A percentile compares a stretch with the other conserved stretches of the same genome.
Conservation (phyloP, 1,140 invertebrate species). For the Hylyphantes graminicola region DNA sequence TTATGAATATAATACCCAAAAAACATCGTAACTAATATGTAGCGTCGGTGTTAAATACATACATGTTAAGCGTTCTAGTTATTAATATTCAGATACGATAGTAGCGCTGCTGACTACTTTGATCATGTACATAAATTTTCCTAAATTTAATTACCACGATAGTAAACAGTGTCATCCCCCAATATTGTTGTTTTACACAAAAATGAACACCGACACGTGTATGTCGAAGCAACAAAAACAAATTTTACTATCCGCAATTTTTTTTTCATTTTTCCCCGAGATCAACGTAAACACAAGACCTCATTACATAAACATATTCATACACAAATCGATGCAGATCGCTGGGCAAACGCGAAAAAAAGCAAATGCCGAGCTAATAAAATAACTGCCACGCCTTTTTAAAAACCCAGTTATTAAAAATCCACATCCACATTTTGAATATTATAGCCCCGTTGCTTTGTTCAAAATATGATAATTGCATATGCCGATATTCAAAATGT, state of each 20-base stretch:
- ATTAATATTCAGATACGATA: constrained; percentile 36
- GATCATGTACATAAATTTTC: constrained; percentile 2
- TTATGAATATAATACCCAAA: no score
- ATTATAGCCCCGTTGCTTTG: constrained; percentile 31
- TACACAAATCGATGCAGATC: not conserved
- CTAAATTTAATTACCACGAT: not conserved
- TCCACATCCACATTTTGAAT: not conserved
- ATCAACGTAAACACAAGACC: constrained; percentile 37
- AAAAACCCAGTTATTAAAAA: not conserved
- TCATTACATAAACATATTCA: constrained; percentile 45
- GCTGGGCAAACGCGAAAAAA: constrained; percentile 12
- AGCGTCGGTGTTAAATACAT: not conserved
- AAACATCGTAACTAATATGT: no score
- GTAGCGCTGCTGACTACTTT: constrained; percentile 7
- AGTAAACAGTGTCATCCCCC: not conserved
- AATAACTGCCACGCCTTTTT: constrained; percentile 18
- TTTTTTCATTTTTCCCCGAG: constrained; percentile 21
- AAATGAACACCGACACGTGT: constrained; percentile 2
- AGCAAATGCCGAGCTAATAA: not conserved
- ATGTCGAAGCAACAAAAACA: not conserved
- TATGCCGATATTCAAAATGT: constrained; percentile 61
- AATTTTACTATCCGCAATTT: not conserved
- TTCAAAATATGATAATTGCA: constrained; percentile 60
- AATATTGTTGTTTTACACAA: not conserved
- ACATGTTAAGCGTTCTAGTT: constrained; percentile 14